Evolutionary conservation across 1,140 invertebrate genomes (phyloP).

Genomic region (Metopolophium dirhodum): DNA sequence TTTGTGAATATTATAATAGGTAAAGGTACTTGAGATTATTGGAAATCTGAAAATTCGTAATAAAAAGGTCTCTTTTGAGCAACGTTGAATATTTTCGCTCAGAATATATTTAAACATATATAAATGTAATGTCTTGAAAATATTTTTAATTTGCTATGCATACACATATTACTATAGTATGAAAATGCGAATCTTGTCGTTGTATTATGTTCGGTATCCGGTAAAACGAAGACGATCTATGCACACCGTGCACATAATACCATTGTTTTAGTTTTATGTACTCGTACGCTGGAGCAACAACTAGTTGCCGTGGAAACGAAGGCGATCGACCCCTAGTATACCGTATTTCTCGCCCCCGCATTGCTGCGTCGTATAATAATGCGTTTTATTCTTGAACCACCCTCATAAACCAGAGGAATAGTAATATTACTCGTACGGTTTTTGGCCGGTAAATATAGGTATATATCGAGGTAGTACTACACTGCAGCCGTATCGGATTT

Average conservation of each 20-base stretch:
- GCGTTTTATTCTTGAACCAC: neutral
- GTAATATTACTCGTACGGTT: neutral
- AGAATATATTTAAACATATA: neutral
- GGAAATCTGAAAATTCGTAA: neutral
- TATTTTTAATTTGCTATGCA: neutral
- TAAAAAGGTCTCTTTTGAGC: neutral
- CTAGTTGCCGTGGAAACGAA: constrained; percentile 55
- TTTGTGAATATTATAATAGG: neutral
- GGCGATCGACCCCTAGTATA: constrained; percentile 30
- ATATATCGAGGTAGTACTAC: neutral
- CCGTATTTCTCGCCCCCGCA: constrained; percentile 1
- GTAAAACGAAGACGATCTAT: neutral
- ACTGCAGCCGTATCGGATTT: neutral
- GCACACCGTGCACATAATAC: neutral
- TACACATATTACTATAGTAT: neutral
- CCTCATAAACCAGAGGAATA: neutral
- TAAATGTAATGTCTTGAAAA: neutral
- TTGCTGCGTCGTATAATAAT: neutral
- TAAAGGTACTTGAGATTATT: neutral
- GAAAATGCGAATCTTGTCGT: neutral
- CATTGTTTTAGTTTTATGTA: constrained; percentile 17
- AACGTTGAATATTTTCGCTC: neutral
- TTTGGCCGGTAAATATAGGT: constrained; percentile 6
- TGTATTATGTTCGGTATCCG: neutral
- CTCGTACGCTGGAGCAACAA: constrained; percentile 42